phyloP scores from a whole-genome alignment of 2,113 vertebrate species.

The Apodemus speciosus region DNA sequence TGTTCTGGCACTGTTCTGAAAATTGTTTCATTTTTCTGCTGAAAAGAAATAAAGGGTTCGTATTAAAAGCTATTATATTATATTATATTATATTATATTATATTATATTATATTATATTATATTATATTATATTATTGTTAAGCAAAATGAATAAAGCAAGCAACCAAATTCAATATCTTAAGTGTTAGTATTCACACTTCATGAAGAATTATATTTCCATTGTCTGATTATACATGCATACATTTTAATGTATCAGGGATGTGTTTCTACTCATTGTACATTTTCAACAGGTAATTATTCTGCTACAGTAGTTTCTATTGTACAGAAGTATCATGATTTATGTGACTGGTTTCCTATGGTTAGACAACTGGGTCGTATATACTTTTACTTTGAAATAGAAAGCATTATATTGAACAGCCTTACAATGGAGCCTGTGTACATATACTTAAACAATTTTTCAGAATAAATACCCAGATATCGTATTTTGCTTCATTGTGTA shows the following conservation, averaged over 20 bases:
- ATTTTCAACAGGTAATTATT: neutral
- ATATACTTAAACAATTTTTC: neutral
- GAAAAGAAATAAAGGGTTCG: neutral
- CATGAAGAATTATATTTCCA: neutral
- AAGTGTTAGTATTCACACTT: neutral
- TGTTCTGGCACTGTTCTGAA: no score
- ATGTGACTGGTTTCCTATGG: conserved; percentile 10
- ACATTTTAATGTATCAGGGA: neutral
- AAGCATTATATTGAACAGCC: neutral
- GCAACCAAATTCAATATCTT: neutral
- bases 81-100: neutral
- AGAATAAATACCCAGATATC: neutral
- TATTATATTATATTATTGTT: conserved; percentile 6
- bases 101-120: neutral
- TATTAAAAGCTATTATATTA: neutral
- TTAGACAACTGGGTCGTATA: neutral
- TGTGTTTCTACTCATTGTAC: neutral
- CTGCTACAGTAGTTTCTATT: conserved; percentile 15
- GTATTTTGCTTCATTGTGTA: neutral
- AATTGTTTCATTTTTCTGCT: conserved; percentile 16
- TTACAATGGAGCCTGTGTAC: conserved; percentile 16
- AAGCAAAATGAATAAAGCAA: conserved; percentile 37
- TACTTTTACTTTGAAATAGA: conserved; percentile 35
- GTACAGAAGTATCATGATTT: conserved; percentile 38
- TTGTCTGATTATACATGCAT: neutral